Conservation (phyloP, 1,140 invertebrate species). For the Bombus confusus region DNA sequence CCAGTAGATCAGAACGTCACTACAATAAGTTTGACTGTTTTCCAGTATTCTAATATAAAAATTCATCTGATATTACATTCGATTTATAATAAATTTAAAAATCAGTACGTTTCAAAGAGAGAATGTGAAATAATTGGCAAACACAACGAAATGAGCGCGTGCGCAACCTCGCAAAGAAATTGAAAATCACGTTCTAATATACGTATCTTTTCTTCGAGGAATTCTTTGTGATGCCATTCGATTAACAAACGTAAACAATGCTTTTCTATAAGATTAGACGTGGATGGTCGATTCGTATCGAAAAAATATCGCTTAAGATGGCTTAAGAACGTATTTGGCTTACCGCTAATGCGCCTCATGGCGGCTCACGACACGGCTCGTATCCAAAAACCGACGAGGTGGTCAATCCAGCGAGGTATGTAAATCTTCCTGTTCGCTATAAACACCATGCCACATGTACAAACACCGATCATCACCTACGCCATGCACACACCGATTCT, state of each 20-base stretch:
- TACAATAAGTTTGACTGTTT: neutral
- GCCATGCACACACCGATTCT: constrained; percentile 44
- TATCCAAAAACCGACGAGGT: constrained; percentile 63
- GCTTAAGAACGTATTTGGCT: constrained; percentile 52
- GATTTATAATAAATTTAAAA: neutral
- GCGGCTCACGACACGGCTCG: constrained; percentile 63
- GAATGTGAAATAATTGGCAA: constrained; percentile 15
- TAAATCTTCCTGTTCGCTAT: constrained; percentile 54
- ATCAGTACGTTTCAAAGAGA: neutral
- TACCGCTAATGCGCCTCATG: constrained; percentile 80
- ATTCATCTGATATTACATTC: neutral
- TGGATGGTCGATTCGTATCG: neutral
- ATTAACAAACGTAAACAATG: neutral
- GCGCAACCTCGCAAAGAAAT: constrained; percentile 2
- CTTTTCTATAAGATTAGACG: neutral
- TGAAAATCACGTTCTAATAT: constrained; percentile 10
- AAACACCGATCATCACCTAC: constrained; percentile 61
- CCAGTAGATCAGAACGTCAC: neutral
- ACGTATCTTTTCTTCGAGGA: neutral
- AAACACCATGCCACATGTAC: constrained; percentile 71
- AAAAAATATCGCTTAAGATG: constrained; percentile 11
- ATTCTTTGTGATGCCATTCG: neutral
- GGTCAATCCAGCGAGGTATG: constrained; percentile 41
- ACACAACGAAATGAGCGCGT: neutral
- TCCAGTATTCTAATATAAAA: neutral